Evolutionary conservation across 1,140 invertebrate species (phyloP), one percentile per base, ranked within the genome.

Genomic region (Habropoda laboriosa): DNA sequence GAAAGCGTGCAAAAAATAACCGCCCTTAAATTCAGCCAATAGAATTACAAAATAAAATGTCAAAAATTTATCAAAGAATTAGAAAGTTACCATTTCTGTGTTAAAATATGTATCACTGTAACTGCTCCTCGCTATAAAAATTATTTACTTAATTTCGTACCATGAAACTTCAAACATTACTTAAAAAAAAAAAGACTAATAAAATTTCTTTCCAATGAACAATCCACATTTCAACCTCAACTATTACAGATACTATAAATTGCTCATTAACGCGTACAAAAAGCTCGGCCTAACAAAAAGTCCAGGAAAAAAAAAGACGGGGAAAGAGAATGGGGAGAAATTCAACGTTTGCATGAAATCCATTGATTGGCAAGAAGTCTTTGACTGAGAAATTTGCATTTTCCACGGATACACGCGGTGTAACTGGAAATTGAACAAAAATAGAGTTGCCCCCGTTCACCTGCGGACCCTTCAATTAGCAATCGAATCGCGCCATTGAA

Each of bases 341-440:
- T 24, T 40, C 35, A 2, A 8, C 60, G 24, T 63, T 63, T 10
- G n/a, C 16, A 21, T 35, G 63, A 51, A 40, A 64, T n/a, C 35
- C 45, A 40, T 53, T n/a, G 72, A 74, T 30, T 51, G 49, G 7
- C 10, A 27, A 16, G 42, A 16, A 61, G 58, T n/a, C 58, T 35
- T 38, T 70, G 77, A 57, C 58, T 4, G 21, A 13, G 53, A 35
- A 58, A 77, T 47, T 78, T 64, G 38, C 53, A 66, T 64, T 60
- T 57, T 47, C 53, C 60, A 27, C 24, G 58, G 66, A 30, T 6
- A 5, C 13, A 30, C 35, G 21, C 45, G 47, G 24, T 32, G 57
- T 61, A 47, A 63, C 42, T 74, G 72, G 60, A 66, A 74, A 74
- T 74, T 49, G 60, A 74, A 66, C 72, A 74, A 64, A 74, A 74